Percentiles rank a stretch among this genome's conserved stretches.
Evolutionary conservation across 2,888 invertebrate genomes (phyloP).

Genomic region (Anagyrus pseudococci): DNA sequence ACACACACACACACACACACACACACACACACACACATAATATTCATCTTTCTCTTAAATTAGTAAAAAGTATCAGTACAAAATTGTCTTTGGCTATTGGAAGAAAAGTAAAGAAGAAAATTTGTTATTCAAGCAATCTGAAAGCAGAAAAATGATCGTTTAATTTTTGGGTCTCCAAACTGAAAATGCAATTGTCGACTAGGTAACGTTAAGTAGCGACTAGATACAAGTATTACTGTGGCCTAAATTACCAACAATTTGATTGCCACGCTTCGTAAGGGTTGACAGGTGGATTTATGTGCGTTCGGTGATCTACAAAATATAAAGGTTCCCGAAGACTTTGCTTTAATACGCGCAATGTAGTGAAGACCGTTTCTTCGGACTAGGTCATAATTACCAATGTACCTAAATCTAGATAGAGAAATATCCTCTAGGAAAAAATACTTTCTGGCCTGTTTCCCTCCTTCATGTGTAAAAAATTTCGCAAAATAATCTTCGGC

Average conservation of each 20-base stretch:
- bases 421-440: conserved; percentile 27
- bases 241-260: conserved; percentile 23
- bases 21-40: too few relatives aligned
- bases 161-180: conserved; percentile 16
- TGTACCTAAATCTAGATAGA: conserved; percentile 7
- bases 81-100: too few relatives aligned
- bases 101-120: too few relatives aligned
- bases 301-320: conserved; percentile 23
- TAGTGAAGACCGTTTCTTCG: conserved; percentile 31
- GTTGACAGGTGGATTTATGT: not conserved
- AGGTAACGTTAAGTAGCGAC: conserved; percentile 58
- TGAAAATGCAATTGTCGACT: conserved; percentile 56
- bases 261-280: conserved; percentile 2
- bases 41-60: too few relatives aligned
- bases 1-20: too few relatives aligned
- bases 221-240: conserved; percentile 47
- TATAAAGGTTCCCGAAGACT: conserved; percentile 31
- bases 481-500: too few relatives aligned
- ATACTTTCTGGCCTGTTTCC: conserved; percentile 23
- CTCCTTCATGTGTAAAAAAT: too few relatives aligned
- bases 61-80: too few relatives aligned
- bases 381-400: conserved; percentile 19
- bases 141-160: too few relatives aligned
- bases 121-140: too few relatives aligned
- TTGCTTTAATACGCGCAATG: conserved; percentile 10